A percentile compares a stretch with the other conserved stretches of the same genome.
Conservation (phyloP, 2,113 vertebrate species). For the Ailurus styani region DNA sequence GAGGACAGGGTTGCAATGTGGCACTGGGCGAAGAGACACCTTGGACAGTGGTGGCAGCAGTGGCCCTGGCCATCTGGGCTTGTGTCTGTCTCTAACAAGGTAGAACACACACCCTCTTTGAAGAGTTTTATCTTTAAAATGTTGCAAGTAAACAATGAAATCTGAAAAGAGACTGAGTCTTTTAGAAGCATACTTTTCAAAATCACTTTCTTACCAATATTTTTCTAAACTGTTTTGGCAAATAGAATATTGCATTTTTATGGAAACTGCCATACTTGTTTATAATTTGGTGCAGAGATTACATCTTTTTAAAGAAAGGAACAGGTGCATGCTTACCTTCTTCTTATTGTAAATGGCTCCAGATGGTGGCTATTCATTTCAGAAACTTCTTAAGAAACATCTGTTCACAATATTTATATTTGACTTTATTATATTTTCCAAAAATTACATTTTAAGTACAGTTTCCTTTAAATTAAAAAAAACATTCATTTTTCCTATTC, state of each 20-base stretch:
- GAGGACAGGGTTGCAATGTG: background rate
- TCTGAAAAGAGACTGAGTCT: slow-evolving; percentile 40
- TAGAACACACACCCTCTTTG: background rate
- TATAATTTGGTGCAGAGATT: slow-evolving; percentile 49
- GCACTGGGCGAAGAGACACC: background rate
- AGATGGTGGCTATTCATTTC: slow-evolving; percentile 62
- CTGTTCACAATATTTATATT: slow-evolving; percentile 70
- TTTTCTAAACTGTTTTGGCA: slow-evolving; percentile 61
- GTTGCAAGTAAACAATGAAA: slow-evolving; percentile 40
- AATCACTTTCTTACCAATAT: slow-evolving; percentile 48
- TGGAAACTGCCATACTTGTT: slow-evolving; percentile 38
- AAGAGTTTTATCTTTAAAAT: slow-evolving; percentile 18
- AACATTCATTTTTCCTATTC: slow-evolving; percentile 43
- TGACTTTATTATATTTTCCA: slow-evolving; percentile 38
- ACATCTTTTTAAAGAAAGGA: slow-evolving; percentile 59
- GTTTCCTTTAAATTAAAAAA: slow-evolving; percentile 70
- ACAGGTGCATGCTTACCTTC: slow-evolving; percentile 49
- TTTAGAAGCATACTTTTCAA: slow-evolving; percentile 36
- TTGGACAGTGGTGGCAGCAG: background rate
- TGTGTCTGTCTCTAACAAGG: background rate
- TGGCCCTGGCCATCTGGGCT: background rate
- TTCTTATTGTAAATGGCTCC: slow-evolving; percentile 48
- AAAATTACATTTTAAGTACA: slow-evolving; percentile 70
- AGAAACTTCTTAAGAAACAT: slow-evolving; percentile 60
- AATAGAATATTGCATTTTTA: slow-evolving; percentile 58